These are phyloP conservation scores for Falco berigora DNA, from an alignment of 2,797 vertebrate species.

Conservation along the genomic window DNA sequence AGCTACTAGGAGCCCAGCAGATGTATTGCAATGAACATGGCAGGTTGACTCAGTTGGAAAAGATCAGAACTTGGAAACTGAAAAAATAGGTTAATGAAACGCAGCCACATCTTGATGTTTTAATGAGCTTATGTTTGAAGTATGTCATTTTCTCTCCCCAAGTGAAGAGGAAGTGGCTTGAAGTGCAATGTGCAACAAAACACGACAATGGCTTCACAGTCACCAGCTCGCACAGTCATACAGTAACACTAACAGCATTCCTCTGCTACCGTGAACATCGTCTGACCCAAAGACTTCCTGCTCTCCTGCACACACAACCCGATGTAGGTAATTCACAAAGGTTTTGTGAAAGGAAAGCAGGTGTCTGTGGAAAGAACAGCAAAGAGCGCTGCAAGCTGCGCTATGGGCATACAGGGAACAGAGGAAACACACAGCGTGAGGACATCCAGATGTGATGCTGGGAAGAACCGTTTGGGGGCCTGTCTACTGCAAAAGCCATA, in stretches of 20 bases:
- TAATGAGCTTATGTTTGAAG: not conserved
- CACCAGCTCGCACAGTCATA: not conserved
- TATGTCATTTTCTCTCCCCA: not conserved
- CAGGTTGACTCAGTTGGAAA: not conserved
- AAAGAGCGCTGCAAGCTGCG: not conserved
- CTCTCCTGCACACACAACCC: not conserved
- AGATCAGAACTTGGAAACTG: not conserved
- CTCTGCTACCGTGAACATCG: not conserved
- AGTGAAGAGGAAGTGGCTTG: not conserved
- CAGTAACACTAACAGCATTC: not conserved
- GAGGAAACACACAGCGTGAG: not conserved
- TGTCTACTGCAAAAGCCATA: not conserved
- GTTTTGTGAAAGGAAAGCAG: not conserved
- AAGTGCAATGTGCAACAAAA: not conserved
- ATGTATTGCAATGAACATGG: rapidly evolving
- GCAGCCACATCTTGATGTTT: not conserved
- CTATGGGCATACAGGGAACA: not conserved
- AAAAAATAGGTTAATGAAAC: not conserved
- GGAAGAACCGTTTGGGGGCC: not conserved
- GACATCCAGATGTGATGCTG: not conserved
- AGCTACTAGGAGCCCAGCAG: not conserved
- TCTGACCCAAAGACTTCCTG: not conserved
- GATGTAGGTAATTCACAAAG: not conserved
- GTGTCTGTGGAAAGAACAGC: not conserved
- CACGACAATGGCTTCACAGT: rapidly evolving